phyloP scores from a whole-genome alignment of 1,140 invertebrate species.

The Camponotus floridanus region DNA sequence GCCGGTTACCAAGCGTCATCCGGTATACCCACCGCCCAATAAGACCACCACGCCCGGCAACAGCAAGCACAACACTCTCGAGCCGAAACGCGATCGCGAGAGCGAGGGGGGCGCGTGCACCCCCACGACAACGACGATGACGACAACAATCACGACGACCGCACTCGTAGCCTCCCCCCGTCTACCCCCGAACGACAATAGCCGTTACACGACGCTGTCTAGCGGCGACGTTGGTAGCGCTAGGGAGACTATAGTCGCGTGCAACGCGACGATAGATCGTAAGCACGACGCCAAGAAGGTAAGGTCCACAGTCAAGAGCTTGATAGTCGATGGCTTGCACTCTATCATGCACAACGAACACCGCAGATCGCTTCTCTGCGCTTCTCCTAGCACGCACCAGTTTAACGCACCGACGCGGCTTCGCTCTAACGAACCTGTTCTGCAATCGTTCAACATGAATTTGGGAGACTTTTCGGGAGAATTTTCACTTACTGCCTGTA shows the following conservation, averaged over 20 bases:
- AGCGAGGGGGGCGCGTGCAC: constrained; percentile 42
- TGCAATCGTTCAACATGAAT: background rate
- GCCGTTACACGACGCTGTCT: constrained; percentile 39
- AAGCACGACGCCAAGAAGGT: constrained; percentile 82
- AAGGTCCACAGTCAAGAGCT: constrained; percentile 83
- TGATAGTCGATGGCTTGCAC: constrained; percentile 79
- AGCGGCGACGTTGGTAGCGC: constrained; percentile 59
- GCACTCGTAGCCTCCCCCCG: constrained; percentile 51
- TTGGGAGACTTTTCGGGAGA: background rate
- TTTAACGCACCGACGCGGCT: constrained; percentile 16
- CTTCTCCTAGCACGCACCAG: constrained; percentile 54
- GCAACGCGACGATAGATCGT: constrained; percentile 70
- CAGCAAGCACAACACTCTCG: constrained; percentile 77
- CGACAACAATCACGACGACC: constrained; percentile 45
- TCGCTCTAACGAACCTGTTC: constrained; percentile 13
- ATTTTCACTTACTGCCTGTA: background rate
- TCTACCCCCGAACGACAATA: constrained; percentile 56
- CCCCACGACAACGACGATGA: constrained; percentile 28
- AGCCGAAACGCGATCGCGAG: constrained; percentile 67
- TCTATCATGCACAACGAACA: constrained; percentile 70
- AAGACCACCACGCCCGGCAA: constrained; percentile 72
- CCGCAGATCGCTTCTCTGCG: constrained; percentile 35
- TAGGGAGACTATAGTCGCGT: constrained; percentile 67
- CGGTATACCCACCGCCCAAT: constrained; percentile 90
- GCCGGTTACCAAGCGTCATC: constrained; percentile 91